Evolutionary conservation across 2,797 vertebrate species (phyloP).

Genomic region (Epinephelus malabaricus): DNA sequence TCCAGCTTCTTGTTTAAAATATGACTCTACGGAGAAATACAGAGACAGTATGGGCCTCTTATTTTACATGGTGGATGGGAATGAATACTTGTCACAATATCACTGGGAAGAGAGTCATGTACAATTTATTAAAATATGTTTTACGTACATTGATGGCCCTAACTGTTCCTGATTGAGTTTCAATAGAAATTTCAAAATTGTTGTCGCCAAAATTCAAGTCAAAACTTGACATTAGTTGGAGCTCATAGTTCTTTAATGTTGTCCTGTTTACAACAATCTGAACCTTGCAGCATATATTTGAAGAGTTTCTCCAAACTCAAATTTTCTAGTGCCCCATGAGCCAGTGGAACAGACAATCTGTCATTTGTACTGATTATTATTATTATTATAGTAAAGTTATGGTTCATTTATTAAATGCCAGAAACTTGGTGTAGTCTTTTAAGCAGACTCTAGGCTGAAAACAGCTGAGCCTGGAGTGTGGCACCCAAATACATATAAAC

Average conservation of each 20-base stretch:
- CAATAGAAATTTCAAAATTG: background rate
- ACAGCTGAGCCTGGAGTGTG: background rate
- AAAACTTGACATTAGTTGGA: background rate
- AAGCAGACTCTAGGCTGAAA: background rate
- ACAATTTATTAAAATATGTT: background rate
- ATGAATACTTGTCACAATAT: constrained; percentile 10
- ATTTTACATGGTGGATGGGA: constrained; percentile 31
- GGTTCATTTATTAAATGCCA: too few species aligned
- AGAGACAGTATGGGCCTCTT: constrained; percentile 71
- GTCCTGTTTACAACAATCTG: background rate
- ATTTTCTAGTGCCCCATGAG: background rate
- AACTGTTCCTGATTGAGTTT: background rate
- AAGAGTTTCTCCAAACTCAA: background rate
- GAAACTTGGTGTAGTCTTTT: constrained; percentile 11
- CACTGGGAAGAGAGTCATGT: background rate
- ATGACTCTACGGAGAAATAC: constrained; percentile 84
- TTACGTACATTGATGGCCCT: background rate
- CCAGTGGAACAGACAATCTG: background rate
- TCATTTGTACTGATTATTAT: background rate
- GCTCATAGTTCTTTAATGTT: background rate
- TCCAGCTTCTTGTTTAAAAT: constrained; percentile 86
- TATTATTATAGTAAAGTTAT: background rate
- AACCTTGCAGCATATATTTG: too few species aligned
- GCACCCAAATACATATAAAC: background rate
- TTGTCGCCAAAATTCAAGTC: too few species aligned